These are phyloP conservation scores for Chelonoidis abingdonii DNA, from an alignment of 2,113 vertebrate species.

Conservation along the genomic window DNA sequence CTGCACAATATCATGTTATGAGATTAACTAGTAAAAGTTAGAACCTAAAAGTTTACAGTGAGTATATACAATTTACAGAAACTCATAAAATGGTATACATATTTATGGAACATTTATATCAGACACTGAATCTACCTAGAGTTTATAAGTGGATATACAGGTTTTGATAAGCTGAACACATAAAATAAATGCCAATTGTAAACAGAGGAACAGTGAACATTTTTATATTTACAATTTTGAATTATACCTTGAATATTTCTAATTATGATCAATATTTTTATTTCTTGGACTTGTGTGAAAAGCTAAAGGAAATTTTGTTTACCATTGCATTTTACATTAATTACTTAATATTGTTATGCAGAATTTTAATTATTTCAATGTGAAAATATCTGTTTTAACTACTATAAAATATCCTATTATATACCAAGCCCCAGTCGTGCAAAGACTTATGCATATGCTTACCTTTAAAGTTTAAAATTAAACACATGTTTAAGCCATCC, in stretches of 20 bases:
- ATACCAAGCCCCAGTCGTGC: background rate
- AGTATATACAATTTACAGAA: background rate
- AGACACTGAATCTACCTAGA: background rate
- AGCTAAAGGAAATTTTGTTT: constrained; percentile 51
- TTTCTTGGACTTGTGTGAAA: background rate
- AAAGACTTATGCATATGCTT: background rate
- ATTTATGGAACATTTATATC: background rate
- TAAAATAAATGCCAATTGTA: background rate
- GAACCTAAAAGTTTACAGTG: background rate
- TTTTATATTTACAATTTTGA: constrained; percentile 55
- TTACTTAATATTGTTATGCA: constrained; percentile 32
- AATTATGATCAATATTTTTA: constrained; percentile 33
- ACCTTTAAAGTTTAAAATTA: too few species aligned
- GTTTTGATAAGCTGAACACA: too few species aligned
- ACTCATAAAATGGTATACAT: rapidly evolving
- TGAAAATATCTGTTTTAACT: constrained; percentile 32
- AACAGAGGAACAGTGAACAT: constrained; percentile 52
- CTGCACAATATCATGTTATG: background rate
- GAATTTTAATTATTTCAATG: constrained; percentile 1
- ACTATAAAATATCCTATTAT: background rate
- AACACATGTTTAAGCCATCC: background rate
- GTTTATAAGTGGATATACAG: background rate
- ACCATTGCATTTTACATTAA: constrained; percentile 13
- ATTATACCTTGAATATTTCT: constrained; percentile 48
- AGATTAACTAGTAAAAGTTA: background rate